These are phyloP conservation scores for Theristus sp. DNA, from an alignment of 2,888 invertebrate genomes.

Conservation along the genomic window DNA sequence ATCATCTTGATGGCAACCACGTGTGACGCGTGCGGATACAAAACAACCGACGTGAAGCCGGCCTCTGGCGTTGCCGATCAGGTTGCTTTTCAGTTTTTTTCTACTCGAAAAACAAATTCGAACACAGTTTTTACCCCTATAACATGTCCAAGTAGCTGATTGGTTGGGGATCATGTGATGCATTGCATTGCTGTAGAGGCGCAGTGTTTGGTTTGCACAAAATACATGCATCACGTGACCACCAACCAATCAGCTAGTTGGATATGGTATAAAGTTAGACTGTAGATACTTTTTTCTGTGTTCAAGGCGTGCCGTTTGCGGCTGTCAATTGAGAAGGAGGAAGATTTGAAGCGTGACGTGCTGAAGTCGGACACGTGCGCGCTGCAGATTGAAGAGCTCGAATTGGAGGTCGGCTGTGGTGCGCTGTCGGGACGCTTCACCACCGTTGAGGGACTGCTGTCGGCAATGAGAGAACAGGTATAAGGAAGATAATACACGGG, in stretches of 20 bases:
- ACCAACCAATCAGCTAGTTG: no score
- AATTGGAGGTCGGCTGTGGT: constrained; percentile 61
- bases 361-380: constrained; percentile 73
- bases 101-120: no score
- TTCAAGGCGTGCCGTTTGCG: constrained; percentile 21
- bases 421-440: constrained; percentile 80
- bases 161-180: no score
- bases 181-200: no score
- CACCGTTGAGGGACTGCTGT: constrained; percentile 72
- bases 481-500: not conserved
- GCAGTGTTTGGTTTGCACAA: not conserved
- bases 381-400: constrained; percentile 63
- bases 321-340: constrained; percentile 46
- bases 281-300: no score
- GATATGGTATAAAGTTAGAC: no score
- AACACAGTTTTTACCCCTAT: no score
- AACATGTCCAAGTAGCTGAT: no score
- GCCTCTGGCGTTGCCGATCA: constrained; percentile 58
- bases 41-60: constrained; percentile 88
- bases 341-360: constrained; percentile 77
- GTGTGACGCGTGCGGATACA: constrained; percentile 72
- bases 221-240: not conserved
- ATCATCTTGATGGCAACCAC: constrained; percentile 89
- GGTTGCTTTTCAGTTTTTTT: not conserved
- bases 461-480: constrained; percentile 49